Evolutionary conservation across 1,140 invertebrate species (phyloP), one percentile per base, ranked within the genome.

Genomic region (Capitella teleta): DNA sequence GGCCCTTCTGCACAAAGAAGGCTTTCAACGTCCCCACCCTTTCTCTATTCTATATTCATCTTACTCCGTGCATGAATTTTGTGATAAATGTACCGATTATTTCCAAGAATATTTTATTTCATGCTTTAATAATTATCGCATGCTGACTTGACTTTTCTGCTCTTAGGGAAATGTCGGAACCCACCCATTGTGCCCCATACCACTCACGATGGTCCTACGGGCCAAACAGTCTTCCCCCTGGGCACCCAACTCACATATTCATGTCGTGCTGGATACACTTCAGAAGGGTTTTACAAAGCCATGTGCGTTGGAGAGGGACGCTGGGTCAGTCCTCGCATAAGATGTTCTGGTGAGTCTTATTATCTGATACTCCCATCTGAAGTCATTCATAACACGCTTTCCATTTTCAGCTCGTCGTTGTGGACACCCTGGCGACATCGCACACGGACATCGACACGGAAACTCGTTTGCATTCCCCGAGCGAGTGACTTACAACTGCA

Each of bases 301-400:
- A 93, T 93, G 72, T 98, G 94, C 68, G 74, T 94, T 36, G 83
- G 83, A 1, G 76, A 79, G 1, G 85, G 85, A 3, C 83, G 84
- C 51, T 89, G 86, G 86, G 92, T 87, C 61, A 92, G 92, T 14
- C 93, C 93, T 1, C 88, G 95, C 61, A 86, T 98, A 47, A 82
- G 83, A 30, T 98, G 94, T 61, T 85, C 91, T 78, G 87, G 92
- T 85, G 74, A 85, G 79, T 80, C 19, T 8, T 28, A 16, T 44
- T 44, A 21, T 21, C 10, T n/a, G n/a, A n/a, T n/a, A n/a, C n/a
- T n/a, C 16, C 32, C 32, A 10, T 16, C 10, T 1, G 1, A 34
- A 12, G 10, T 1, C 16, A 10, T 16, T 16, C 10, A 34, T 10
- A 16, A 21, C 14, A 6, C 14, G 19, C 38, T 3, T 40, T 40